Conservation (phyloP, 2,797 vertebrate species). For the Acanthornis magna region DNA sequence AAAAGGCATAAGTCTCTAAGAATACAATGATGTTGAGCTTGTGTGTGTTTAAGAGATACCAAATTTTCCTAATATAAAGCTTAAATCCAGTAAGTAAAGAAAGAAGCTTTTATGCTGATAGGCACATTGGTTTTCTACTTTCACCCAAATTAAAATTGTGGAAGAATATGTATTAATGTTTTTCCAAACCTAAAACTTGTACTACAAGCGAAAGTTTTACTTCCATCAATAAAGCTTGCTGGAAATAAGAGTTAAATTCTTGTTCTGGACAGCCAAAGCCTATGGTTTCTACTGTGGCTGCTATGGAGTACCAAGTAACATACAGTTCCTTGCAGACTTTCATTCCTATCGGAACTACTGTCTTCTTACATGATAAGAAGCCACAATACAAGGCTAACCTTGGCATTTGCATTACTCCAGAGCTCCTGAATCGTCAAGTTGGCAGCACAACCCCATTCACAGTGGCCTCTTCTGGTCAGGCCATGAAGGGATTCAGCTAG, state of each 20-base stretch:
- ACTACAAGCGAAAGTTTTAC: background rate
- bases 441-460: background rate
- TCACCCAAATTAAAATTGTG: background rate
- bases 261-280: background rate
- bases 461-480: background rate
- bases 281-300: background rate
- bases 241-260: background rate
- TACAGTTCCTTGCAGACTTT: background rate
- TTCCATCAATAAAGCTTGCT: background rate
- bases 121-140: background rate
- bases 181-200: background rate
- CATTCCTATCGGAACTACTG: background rate
- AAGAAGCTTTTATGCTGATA: background rate
- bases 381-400: background rate
- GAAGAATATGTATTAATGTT: background rate
- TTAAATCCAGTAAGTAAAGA: background rate
- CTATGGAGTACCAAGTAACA: background rate
- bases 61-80: background rate
- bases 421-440: background rate
- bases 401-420: background rate
- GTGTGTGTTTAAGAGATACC: background rate
- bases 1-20: background rate
- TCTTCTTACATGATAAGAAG: background rate
- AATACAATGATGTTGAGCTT: background rate
- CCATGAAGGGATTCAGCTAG: background rate